Evolutionary conservation across 2,888 invertebrate genomes (phyloP), one percentile per base, ranked within the genome.

Genomic region (Melanostoma scalare): DNA sequence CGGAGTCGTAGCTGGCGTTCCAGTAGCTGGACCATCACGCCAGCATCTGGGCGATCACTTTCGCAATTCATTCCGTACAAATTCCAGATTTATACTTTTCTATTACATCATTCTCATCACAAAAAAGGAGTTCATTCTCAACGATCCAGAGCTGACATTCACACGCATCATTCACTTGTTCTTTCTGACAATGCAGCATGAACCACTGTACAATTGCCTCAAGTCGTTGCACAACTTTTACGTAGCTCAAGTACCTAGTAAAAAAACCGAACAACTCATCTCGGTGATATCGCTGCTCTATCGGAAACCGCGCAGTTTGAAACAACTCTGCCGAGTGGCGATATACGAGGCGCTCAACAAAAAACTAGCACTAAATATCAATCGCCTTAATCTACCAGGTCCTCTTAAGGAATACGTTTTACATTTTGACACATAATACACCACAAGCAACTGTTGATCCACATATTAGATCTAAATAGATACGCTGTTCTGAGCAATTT

Each of bases 31-130:
- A 67, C 77, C 86, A 5, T 81, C 85, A 3, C 86, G 87, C n/a
- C 87, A 87, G 78, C 86, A 86, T 20, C 63, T 88, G 50, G 89
- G 88, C 61, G 89, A 90, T 77, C 88, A 87, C 61, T 91, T 91
- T 86, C 90, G 91, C 52, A 91, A 91, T 81, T 91, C 91, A 68
- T 91, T 91, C 88, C 91, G 91, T 86, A 91, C 91, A 85, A 90
- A 91, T 86, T 91, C 91, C 46, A 89, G 91, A 88, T 93, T 93
- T 91, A 93, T 94, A 86, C 92, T 95, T 60, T 95, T 94, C 88
- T 94, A 94, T 89, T 95, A 94, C 88, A 94, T 95, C 85, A 94
- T 95, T 90, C 91, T 94, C 87, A 93, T 95, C 85, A 94, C 94
- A 81, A 93, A 94, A 86, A 94, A 94, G 87, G 94, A 94, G 88